These are phyloP conservation scores for Apodemia zela DNA, from an alignment of 2,888 invertebrate genomes.

Conservation along the genomic window DNA sequence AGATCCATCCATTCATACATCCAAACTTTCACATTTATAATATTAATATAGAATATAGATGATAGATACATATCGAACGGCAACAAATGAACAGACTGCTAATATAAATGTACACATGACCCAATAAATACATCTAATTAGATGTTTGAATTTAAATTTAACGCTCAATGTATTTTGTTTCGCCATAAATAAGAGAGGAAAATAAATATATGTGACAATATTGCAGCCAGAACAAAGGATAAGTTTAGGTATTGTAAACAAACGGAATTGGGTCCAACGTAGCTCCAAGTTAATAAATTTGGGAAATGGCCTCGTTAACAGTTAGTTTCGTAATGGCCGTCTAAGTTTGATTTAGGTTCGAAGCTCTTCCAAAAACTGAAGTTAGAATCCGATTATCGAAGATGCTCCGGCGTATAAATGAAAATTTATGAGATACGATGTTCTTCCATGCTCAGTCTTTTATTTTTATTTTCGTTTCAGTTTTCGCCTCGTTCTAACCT, in stretches of 20 bases:
- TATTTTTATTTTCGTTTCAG: conserved; percentile 6
- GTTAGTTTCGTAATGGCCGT: conserved; percentile 30
- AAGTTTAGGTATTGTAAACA: conserved; percentile 23
- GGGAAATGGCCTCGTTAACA: conserved; percentile 28
- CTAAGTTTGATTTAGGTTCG: conserved; percentile 30
- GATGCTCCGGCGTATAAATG: conserved; percentile 26
- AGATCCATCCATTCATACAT: too few relatives aligned
- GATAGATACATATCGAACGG: too few relatives aligned
- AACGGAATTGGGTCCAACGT: conserved; percentile 28
- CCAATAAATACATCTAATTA: neutral
- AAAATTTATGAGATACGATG: conserved; percentile 29
- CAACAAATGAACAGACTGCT: too few relatives aligned
- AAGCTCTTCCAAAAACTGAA: conserved; percentile 29
- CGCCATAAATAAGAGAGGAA: neutral
- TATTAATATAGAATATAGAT: too few relatives aligned
- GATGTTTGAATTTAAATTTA: neutral
- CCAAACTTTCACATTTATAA: too few relatives aligned
- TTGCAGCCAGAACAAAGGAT: conserved; percentile 8
- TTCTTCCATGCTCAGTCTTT: neutral
- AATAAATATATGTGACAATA: conserved; percentile 1
- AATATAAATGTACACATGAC: too few relatives aligned
- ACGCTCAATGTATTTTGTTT: neutral
- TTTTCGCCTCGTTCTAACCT: conserved; percentile 4
- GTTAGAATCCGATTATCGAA: conserved; percentile 31
- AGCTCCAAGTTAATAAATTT: conserved; percentile 31